A percentile compares a stretch with the other conserved stretches of the same genome.
These are phyloP conservation scores for Stenchaetothrips biformis DNA, from an alignment of 2,888 invertebrate genomes.

Conservation along the genomic window DNA sequence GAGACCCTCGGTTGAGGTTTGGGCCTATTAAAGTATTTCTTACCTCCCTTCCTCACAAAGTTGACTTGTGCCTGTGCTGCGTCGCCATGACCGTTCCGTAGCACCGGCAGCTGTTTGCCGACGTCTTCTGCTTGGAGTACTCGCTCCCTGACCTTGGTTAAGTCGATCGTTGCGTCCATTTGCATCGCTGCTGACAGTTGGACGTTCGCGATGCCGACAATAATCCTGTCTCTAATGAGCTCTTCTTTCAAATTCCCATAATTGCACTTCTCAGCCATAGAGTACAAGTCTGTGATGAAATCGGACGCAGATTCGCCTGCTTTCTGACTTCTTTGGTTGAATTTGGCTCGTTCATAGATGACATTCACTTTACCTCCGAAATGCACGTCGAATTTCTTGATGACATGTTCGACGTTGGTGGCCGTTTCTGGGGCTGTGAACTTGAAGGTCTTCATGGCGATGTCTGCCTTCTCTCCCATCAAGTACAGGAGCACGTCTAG, in stretches of 20 bases:
- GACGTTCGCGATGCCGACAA: background rate
- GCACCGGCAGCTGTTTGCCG: background rate
- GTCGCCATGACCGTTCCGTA: background rate
- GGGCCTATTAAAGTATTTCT: too few species aligned
- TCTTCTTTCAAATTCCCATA: slow-evolving; percentile 37
- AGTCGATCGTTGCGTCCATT: background rate
- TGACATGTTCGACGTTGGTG: slow-evolving; percentile 21
- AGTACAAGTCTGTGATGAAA: slow-evolving; percentile 32
- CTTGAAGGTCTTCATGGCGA: background rate
- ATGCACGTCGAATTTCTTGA: slow-evolving; percentile 31
- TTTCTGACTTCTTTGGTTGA: slow-evolving; percentile 30
- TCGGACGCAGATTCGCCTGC: slow-evolving; percentile 20
- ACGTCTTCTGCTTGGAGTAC: background rate
- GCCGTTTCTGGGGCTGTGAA: background rate
- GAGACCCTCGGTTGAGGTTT: background rate
- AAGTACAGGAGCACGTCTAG: background rate
- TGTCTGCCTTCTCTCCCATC: background rate
- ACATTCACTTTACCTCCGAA: slow-evolving; percentile 38
- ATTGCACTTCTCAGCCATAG: slow-evolving; percentile 37
- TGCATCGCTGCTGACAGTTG: background rate
- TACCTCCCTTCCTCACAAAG: background rate
- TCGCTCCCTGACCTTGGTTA: background rate
- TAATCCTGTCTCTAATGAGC: slow-evolving; percentile 37
- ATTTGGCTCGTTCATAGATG: slow-evolving; percentile 37
- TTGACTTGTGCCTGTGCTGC: background rate